Percentiles rank a stretch among this genome's conserved stretches.
These are phyloP conservation scores for Psix sp. DNA, from an alignment of 1,140 invertebrate genomes.

Conservation along the genomic window DNA sequence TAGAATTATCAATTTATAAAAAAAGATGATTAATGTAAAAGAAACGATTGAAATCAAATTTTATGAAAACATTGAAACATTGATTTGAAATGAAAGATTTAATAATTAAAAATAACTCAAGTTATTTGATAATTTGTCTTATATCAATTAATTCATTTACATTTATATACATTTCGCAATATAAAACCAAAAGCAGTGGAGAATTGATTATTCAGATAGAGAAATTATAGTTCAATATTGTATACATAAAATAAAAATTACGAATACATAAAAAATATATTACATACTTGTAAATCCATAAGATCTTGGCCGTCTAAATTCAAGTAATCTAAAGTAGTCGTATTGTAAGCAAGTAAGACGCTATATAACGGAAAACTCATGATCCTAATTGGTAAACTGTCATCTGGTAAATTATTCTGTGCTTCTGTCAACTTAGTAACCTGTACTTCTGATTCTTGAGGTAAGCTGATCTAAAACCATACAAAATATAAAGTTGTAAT, in stretches of 20 bases:
- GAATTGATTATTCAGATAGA: too few species aligned
- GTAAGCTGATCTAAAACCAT: slow-evolving; percentile 78
- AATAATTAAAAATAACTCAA: too few species aligned
- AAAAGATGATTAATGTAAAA: too few species aligned
- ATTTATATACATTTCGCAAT: too few species aligned
- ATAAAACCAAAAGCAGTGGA: too few species aligned
- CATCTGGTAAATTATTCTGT: slow-evolving; percentile 76
- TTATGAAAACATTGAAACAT: too few species aligned
- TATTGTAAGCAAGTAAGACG: slow-evolving; percentile 85
- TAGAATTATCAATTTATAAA: too few species aligned
- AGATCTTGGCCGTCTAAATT: slow-evolving; percentile 80
- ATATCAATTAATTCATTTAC: too few species aligned
- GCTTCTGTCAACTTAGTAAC: slow-evolving; percentile 79
- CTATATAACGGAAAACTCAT: slow-evolving; percentile 91
- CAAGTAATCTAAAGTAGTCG: slow-evolving; percentile 83
- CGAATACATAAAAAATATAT: background rate
- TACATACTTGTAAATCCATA: slow-evolving; percentile 62
- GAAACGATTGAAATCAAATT: too few species aligned
- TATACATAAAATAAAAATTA: background rate
- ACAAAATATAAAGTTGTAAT: slow-evolving; percentile 11
- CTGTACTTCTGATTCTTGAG: slow-evolving; percentile 80
- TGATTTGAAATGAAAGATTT: too few species aligned
- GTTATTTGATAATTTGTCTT: too few species aligned
- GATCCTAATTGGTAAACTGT: slow-evolving; percentile 79
- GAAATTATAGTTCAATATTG: too few species aligned